These are phyloP conservation scores for Xenops minutus DNA, from an alignment of 2,797 vertebrate species.

Conservation along the genomic window DNA sequence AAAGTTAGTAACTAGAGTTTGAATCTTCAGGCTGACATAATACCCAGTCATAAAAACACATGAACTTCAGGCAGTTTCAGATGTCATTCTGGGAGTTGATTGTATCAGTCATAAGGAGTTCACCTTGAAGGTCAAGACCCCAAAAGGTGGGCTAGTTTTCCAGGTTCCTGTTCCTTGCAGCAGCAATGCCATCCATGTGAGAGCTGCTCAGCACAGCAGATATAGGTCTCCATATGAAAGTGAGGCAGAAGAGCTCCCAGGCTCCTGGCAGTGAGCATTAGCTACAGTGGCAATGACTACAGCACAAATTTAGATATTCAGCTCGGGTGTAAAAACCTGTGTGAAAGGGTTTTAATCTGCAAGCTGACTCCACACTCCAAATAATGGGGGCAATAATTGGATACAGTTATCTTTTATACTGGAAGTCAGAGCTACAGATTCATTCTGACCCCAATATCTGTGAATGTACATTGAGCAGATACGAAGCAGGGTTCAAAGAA, in stretches of 20 bases:
- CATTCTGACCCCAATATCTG: neutral
- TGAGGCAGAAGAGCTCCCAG: neutral
- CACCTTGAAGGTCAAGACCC: neutral
- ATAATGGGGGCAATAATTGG: neutral
- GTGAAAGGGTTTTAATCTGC: neutral
- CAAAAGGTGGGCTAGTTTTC: neutral
- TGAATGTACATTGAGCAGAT: neutral
- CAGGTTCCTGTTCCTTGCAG: neutral
- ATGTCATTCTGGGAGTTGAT: neutral
- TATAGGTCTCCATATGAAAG: neutral
- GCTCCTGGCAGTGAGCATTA: neutral
- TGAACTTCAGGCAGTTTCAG: neutral
- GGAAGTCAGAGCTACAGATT: neutral
- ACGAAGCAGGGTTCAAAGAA: neutral
- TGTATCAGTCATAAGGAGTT: neutral
- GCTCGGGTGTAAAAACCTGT: neutral
- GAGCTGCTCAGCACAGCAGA: neutral
- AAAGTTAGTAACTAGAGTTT: constrained; percentile 14
- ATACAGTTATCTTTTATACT: neutral
- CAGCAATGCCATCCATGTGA: neutral
- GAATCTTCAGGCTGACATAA: neutral
- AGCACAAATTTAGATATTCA: neutral
- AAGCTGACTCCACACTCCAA: neutral
- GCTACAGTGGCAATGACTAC: neutral
- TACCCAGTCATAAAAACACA: neutral